Conservation (phyloP, 2,888 invertebrate genomes). For the Andrena marginata region DNA sequence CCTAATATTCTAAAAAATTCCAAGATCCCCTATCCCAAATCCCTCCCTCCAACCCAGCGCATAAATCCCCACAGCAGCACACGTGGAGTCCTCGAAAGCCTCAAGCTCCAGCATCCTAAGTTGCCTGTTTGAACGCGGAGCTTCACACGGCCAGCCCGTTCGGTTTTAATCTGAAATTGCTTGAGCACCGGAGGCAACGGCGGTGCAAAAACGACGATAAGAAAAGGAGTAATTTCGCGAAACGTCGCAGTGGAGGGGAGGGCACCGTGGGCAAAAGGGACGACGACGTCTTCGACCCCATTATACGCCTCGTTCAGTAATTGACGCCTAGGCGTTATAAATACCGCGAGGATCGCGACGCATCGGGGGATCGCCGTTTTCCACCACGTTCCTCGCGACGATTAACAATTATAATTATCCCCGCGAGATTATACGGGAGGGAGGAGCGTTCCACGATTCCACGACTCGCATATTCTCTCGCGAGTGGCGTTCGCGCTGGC, state of each 20-base stretch:
- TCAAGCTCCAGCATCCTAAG: not conserved
- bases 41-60: no score
- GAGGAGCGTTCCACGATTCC: constrained; percentile 48
- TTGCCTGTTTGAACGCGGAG: not conserved
- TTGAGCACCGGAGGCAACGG: not conserved
- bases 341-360: constrained; percentile 17
- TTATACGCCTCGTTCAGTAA: constrained; percentile 14
- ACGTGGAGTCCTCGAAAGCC: no score
- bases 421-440: constrained; percentile 46
- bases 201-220: not conserved
- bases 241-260: not conserved
- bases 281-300: constrained; percentile 14
- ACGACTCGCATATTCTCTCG: constrained; percentile 51
- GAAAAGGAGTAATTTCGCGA: constrained; percentile 19
- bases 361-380: constrained; percentile 18
- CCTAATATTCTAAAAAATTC: no score
- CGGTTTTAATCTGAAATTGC: not conserved
- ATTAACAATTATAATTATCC: constrained; percentile 71
- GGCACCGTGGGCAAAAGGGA: not conserved
- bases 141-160: constrained; percentile 4
- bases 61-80: no score
- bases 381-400: constrained; percentile 11
- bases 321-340: constrained; percentile 19
- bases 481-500: constrained; percentile 48
- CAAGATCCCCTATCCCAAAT: no score